phyloP scores from a whole-genome alignment of 2,797 vertebrate genomes.

The Sciurus carolinensis region DNA sequence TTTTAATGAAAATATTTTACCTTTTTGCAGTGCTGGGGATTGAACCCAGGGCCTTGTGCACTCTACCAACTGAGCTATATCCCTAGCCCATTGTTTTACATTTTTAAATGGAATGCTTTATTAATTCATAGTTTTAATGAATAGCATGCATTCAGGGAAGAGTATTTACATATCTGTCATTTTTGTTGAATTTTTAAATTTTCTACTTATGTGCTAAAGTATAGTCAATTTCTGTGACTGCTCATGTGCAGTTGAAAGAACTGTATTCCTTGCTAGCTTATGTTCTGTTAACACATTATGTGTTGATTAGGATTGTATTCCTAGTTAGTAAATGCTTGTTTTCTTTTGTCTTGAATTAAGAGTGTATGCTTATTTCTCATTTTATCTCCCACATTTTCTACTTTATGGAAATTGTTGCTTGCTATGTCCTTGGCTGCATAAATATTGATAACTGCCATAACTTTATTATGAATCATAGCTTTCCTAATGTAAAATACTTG shows the following conservation, averaged over 20 bases:
- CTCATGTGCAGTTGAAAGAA: background rate
- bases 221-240: background rate
- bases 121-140: background rate
- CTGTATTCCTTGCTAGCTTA: background rate
- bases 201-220: background rate
- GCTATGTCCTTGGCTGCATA: background rate
- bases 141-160: background rate
- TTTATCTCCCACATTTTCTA: background rate
- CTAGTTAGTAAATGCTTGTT: background rate
- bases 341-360: background rate
- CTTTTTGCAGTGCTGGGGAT: no score
- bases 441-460: background rate
- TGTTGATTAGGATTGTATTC: background rate
- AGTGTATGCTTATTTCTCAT: background rate
- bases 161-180: background rate
- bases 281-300: background rate
- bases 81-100: background rate
- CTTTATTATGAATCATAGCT: background rate
- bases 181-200: background rate
- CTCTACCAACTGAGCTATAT: no score
- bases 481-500: background rate
- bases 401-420: background rate
- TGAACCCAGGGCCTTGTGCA: no score
- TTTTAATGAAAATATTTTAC: background rate
- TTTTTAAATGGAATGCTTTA: background rate